Base-by-base conservation (phyloP, 2,797 vertebrate species). In the Borostomias antarcticus region DNA sequence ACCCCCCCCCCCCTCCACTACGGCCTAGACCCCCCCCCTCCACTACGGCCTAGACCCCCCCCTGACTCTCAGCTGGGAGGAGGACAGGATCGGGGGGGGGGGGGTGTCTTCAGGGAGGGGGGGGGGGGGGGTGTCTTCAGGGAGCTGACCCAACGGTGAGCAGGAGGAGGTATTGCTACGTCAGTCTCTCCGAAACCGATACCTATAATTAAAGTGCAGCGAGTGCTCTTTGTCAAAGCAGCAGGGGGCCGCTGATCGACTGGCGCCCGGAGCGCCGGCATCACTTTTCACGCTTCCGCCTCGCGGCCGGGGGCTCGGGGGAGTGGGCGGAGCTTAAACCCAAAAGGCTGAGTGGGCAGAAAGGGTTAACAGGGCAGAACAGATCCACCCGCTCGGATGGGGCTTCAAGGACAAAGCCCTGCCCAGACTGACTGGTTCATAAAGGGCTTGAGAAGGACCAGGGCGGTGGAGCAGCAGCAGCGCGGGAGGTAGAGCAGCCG, bases 151-250 rank as follows among this genome's bases (percentile, higher is more conserved):
- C 75, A 9, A 58, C 70, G 67, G 66, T 71, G 69, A 76, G 79
- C 7, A 73, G 62, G 50, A 73, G 43, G 76, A 65, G 68, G 61
- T 74, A 76, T 53, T 64, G 63, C 64, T 37, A 73, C 77, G 72
- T 76, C 82, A 50, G n/a, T n/a, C 2, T 17, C n/a, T 2, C 58
- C 66, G 71, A 86, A 65, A 72, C 48, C 1, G 45, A 82, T 75
- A 80, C 67, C 76, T 58, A 65, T 66, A 71, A 80, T 85, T 81
- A 79, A 80, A 77, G 68, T 78, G 75, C 62, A 54, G 60, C 67
- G 70, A 30, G 58, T 33, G 73, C 62, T 7, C 51, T 69, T 73
- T 75, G 82, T 82, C 81, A 83, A 62, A 75, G 70, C 73, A 68
- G 52, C 11, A 26, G 10, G 30, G 30, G 32, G 7, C n/a, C 23